phyloP scores from a whole-genome alignment of 2,888 invertebrate species.

The Anarsia innoxiella region DNA sequence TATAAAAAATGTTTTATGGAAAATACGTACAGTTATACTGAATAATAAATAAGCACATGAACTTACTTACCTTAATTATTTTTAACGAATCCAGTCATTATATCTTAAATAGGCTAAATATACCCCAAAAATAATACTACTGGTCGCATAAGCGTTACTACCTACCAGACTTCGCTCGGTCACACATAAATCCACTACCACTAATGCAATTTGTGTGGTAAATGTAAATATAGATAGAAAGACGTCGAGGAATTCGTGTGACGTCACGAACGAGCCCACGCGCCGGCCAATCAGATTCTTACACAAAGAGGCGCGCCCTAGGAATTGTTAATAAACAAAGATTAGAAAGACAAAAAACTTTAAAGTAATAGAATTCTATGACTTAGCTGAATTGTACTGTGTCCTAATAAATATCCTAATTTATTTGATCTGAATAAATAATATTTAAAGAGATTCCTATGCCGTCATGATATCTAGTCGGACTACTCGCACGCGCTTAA shows the following conservation, averaged over 20 bases:
- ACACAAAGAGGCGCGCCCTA: constrained; percentile 75
- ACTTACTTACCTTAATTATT: no score
- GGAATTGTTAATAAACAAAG: constrained; percentile 45
- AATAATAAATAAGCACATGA: no score
- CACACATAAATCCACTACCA: constrained; percentile 26
- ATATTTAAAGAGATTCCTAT: constrained; percentile 13
- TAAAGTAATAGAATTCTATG: no score
- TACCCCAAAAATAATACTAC: no score
- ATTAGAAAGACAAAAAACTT: constrained; percentile 3
- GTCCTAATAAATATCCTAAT: no score
- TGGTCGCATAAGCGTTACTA: no score
- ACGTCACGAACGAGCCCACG: constrained; percentile 73
- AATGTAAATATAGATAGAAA: constrained; percentile 52
- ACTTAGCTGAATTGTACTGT: no score
- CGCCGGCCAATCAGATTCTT: constrained; percentile 67
- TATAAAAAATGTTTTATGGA: no score
- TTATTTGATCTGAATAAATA: constrained; percentile 10
- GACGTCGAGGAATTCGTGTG: constrained; percentile 58
- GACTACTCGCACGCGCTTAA: constrained; percentile 25
- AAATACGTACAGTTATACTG: no score
- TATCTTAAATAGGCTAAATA: no score
- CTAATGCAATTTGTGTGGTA: constrained; percentile 33
- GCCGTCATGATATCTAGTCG: constrained; percentile 5
- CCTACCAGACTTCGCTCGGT: no score
- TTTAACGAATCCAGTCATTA: no score